These are phyloP conservation scores for Dryomyza anilis DNA, from an alignment of 2,888 invertebrate genomes.

Conservation along the genomic window DNA sequence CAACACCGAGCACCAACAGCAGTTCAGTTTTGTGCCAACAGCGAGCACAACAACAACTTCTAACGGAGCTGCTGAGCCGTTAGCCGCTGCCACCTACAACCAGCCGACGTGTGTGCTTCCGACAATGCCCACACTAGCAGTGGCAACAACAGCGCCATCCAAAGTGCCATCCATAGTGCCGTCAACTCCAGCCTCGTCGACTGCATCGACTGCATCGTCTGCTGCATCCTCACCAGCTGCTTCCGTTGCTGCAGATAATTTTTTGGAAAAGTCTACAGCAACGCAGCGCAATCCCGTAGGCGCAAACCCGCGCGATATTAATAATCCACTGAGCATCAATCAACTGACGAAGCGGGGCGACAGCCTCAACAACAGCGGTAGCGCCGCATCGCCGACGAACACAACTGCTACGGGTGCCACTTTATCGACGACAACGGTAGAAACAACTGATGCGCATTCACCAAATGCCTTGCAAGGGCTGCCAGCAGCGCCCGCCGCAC, in stretches of 20 bases:
- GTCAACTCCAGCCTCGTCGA: slow-evolving; percentile 42
- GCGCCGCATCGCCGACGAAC: slow-evolving; percentile 26
- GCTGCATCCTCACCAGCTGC: slow-evolving; percentile 35
- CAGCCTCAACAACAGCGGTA: slow-evolving; percentile 34
- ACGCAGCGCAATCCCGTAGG: slow-evolving; percentile 82
- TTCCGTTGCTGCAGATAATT: slow-evolving; percentile 44
- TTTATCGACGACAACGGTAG: slow-evolving; percentile 11
- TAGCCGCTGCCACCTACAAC: not conserved
- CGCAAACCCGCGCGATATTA: slow-evolving; percentile 88
- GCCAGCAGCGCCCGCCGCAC: slow-evolving; percentile 21
- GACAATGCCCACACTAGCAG: slow-evolving; percentile 1
- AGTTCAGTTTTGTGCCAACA: slow-evolving; percentile 25
- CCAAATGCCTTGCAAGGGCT: not conserved
- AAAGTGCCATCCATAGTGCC: slow-evolving; percentile 48
- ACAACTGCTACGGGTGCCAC: not conserved
- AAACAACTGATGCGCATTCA: not conserved
- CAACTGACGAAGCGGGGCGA: slow-evolving; percentile 75
- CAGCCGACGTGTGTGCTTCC: not conserved
- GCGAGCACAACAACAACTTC: slow-evolving; percentile 25
- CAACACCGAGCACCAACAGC: slow-evolving; percentile 18
- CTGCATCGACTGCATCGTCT: slow-evolving; percentile 9
- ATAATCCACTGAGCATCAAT: slow-evolving; percentile 90
- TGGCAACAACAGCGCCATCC: slow-evolving; percentile 29
- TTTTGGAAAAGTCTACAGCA: no score
- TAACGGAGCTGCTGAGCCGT: not conserved